Conservation (phyloP, 2,113 vertebrate species). For the Saguinus midas region DNA sequence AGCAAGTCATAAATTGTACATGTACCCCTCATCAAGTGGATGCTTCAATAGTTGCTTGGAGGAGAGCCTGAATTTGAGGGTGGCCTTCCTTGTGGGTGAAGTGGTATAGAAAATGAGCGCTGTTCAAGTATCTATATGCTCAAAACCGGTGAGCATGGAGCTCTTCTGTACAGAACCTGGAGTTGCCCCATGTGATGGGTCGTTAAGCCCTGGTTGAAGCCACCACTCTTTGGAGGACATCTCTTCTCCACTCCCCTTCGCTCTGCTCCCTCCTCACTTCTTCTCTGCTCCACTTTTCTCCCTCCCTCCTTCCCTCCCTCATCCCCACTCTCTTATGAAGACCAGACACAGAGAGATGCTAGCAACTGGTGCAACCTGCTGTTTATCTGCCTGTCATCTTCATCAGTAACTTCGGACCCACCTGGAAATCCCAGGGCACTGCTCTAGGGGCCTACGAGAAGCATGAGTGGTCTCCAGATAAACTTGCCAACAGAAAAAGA, state of each 20-base stretch:
- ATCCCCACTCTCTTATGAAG: no score
- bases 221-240: rapidly evolving
- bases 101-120: rapidly evolving
- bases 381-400: not conserved
- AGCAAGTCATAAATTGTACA: not conserved
- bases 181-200: not conserved
- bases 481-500: not conserved
- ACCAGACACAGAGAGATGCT: not conserved
- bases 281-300: not conserved
- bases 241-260: rapidly evolving
- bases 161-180: rapidly evolving
- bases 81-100: not conserved
- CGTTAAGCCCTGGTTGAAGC: not conserved
- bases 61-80: not conserved
- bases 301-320: not conserved
- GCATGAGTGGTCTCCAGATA: not conserved
- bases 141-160: rapidly evolving
- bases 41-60: rapidly evolving
- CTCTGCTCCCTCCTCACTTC: not conserved
- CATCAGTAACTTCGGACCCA: not conserved
- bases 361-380: rapidly evolving
- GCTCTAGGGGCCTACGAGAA: rapidly evolving
- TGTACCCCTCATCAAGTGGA: not conserved
- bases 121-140: rapidly evolving
- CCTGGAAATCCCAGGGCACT: not conserved